Evolutionary conservation across 2,888 invertebrate genomes (phyloP).

Genomic region (Horisme vitalbata): DNA sequence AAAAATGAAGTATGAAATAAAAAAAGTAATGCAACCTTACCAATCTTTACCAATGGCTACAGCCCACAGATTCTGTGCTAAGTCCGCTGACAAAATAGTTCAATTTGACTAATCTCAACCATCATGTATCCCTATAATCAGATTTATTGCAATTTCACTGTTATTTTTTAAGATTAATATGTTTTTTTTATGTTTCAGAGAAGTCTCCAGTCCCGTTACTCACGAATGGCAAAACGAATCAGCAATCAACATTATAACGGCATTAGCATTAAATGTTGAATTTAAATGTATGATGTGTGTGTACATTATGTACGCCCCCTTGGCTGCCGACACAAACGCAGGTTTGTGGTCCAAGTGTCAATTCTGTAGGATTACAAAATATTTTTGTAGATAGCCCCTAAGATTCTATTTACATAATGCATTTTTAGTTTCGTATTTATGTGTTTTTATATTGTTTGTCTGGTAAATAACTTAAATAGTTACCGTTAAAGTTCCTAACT

Average conservation of each 20-base stretch:
- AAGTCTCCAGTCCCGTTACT: conserved; percentile 44
- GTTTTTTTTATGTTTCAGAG: conserved; percentile 47
- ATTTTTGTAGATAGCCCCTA: conserved; percentile 16
- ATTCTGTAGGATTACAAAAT: conserved; percentile 9
- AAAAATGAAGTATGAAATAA: no score
- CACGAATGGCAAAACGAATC: conserved; percentile 41
- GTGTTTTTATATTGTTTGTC: conserved; percentile 1
- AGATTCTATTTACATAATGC: conserved; percentile 11
- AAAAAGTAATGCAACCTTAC: no score
- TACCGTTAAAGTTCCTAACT: conserved; percentile 30
- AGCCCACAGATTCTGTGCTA: no score
- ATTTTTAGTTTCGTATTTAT: conserved; percentile 17
- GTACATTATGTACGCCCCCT: background rate
- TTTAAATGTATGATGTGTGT: conserved; percentile 3
- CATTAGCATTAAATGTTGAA: conserved; percentile 5
- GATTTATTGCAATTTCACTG: no score
- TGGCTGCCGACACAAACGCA: background rate
- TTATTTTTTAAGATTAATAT: no score
- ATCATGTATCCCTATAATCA: no score
- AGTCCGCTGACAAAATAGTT: no score
- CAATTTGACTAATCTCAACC: no score
- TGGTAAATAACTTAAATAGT: conserved; percentile 21
- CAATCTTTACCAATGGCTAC: no score
- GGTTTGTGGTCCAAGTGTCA: conserved; percentile 13
- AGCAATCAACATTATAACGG: conserved; percentile 46